phyloP scores from a whole-genome alignment of 2,797 vertebrate genomes.

The Pitangus sulphuratus region DNA sequence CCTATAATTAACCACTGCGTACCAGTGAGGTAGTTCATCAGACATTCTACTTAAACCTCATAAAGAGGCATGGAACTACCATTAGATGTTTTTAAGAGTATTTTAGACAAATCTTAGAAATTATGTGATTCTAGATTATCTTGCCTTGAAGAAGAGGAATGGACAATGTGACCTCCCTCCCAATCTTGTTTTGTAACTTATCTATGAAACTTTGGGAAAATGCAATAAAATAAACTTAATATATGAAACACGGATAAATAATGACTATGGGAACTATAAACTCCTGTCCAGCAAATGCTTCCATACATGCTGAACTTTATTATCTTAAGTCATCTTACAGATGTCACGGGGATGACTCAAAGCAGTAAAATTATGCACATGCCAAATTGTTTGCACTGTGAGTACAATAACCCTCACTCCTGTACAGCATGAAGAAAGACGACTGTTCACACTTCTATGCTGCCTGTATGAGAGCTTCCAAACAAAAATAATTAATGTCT shows the following conservation, averaged over 20 bases:
- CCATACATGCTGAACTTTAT: background rate
- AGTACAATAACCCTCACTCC: background rate
- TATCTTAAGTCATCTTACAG: conserved; percentile 13
- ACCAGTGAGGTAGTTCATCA: background rate
- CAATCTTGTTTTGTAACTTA: background rate
- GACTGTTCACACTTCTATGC: background rate
- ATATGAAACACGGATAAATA: background rate
- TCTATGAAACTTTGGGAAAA: background rate
- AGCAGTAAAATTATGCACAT: background rate
- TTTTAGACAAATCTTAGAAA: background rate
- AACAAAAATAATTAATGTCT: conserved; percentile 26
- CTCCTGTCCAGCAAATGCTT: background rate
- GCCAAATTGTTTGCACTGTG: background rate
- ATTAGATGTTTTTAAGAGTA: background rate
- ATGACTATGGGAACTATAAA: background rate
- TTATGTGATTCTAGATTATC: background rate
- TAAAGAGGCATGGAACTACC: background rate
- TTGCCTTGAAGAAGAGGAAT: background rate
- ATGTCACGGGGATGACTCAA: conserved; percentile 8
- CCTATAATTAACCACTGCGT: background rate
- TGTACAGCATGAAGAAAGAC: background rate
- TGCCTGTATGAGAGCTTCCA: background rate
- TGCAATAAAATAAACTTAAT: background rate
- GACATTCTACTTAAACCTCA: background rate
- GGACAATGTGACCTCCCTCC: background rate